These are phyloP conservation scores for Entomyzon cyanotis DNA, from an alignment of 2,113 vertebrate genomes.

Conservation along the genomic window DNA sequence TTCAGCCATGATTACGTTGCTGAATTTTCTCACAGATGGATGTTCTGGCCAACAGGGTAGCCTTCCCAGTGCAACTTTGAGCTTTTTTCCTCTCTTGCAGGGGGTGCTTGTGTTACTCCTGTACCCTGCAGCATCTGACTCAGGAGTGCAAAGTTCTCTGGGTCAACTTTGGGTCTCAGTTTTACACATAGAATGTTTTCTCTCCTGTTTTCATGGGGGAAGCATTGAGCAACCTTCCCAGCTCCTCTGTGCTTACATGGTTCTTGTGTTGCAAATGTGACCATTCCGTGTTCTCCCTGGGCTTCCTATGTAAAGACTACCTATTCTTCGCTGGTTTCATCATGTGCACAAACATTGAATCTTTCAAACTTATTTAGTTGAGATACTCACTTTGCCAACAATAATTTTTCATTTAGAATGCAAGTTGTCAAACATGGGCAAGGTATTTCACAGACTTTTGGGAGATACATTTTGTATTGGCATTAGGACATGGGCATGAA, in stretches of 20 bases:
- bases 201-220: not conserved
- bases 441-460: not conserved
- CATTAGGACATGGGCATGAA: not conserved
- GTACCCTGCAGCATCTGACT: not conserved
- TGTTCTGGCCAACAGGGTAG: not conserved
- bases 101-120: not conserved
- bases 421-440: not conserved
- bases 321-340: not conserved
- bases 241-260: not conserved
- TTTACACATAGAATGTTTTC: not conserved
- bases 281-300: not conserved
- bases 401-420: not conserved
- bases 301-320: not conserved
- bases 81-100: not conserved
- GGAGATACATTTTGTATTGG: not conserved
- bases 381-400: not conserved
- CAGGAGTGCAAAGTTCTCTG: conserved; percentile 4
- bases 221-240: not conserved
- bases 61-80: not conserved
- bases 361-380: not conserved
- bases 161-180: not conserved
- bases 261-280: not conserved
- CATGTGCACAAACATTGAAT: not conserved
- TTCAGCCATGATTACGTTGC: not conserved
- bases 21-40: not conserved